These are phyloP conservation scores for Crotalus adamanteus DNA, from an alignment of 2,797 vertebrate species.

Conservation along the genomic window DNA sequence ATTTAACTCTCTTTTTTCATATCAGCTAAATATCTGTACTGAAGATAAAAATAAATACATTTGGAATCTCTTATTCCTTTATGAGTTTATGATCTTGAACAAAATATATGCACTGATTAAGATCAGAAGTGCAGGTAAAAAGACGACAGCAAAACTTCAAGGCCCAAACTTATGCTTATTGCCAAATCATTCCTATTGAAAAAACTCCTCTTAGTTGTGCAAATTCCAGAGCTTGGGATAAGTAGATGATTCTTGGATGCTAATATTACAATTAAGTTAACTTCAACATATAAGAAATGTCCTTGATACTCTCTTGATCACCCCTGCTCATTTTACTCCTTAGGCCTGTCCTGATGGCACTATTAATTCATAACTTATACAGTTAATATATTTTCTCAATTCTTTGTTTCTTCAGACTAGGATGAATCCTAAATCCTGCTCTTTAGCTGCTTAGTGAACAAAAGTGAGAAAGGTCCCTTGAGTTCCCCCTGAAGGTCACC, in stretches of 20 bases:
- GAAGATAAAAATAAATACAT: neutral
- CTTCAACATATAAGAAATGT: neutral
- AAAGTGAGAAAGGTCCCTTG: constrained; percentile 35
- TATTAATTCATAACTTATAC: neutral
- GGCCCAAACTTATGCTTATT: neutral
- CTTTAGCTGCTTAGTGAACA: constrained; percentile 43
- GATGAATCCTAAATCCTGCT: constrained; percentile 32
- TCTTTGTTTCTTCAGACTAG: neutral
- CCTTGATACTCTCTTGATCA: neutral
- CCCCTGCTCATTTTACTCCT: neutral
- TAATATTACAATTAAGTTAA: neutral
- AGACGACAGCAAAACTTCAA: neutral
- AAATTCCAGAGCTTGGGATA: neutral
- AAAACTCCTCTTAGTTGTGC: neutral
- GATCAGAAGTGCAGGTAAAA: neutral
- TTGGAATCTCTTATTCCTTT: neutral
- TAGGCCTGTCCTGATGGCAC: neutral
- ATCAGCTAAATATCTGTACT: neutral
- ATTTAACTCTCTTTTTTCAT: neutral
- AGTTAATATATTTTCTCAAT: neutral
- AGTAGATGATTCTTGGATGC: neutral
- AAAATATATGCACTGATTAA: neutral
- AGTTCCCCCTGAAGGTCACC: constrained; percentile 58
- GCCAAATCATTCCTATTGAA: neutral
- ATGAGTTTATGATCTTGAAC: neutral